Evolutionary conservation across 2,113 vertebrate species (phyloP), one percentile per base, ranked within the genome.

Genomic region (Engraulis encrasicolus): DNA sequence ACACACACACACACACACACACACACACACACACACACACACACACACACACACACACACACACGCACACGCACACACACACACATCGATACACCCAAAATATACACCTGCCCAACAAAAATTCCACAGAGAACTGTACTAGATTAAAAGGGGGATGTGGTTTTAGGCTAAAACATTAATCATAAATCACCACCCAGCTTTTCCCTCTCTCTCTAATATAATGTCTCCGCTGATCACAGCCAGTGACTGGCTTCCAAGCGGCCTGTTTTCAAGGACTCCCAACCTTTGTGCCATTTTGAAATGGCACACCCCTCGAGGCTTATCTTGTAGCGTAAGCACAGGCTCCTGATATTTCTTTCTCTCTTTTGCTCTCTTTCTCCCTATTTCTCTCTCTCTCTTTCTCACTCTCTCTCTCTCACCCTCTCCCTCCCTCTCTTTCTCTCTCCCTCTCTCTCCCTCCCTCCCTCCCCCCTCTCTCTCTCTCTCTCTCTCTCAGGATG

Each of bases 261-360:
- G 58, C 58, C 58, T 66, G 40, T 27, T 66, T 66, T 11, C 34
- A 54, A 81, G 23, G 37, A 78, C 78, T 84, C 80, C 81, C 86
- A 86, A 88, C 87, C 87, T 88, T 86, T 88, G 58, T 82, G 71
- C 87, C 81, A 84, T 88, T 86, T 88, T 79, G 78, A 88, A 88
- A 86, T 86, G 81, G 81, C 83, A 83, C 81, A 85, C 85, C 87
- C 85, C 85, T 83, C 54, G 87, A 85, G 87, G 80, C 71, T 20
- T n/a, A 79, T 48, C 83, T 86, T 78, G 78, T 80, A 45, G 71
- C 80, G 23, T 50, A 66, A 81, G 49, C 49, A 74, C 71, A 80
- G 31, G 81, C 58, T 15, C 58, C 11, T n/a, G 23, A 27, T 66
- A 52, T 50, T 78, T 82, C 82, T 85, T 88, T 80, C 82, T 86